Evolutionary conservation across 2,888 invertebrate genomes (phyloP).

Genomic region (Andricus quercusramuli): DNA sequence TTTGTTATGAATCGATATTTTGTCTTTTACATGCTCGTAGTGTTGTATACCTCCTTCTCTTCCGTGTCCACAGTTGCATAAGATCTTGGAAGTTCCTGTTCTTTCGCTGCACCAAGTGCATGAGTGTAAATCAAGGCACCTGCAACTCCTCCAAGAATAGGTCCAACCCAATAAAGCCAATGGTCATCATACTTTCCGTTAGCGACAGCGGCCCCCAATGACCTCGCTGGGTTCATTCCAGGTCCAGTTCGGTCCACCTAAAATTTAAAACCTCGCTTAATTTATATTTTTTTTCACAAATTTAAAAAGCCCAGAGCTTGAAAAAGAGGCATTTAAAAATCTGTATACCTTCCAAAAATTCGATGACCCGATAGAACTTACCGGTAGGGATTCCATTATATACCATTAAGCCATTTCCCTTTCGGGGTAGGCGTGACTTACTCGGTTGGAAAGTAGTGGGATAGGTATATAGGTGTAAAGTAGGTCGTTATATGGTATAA

Average conservation of each 20-base stretch:
- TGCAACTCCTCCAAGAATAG: conserved; percentile 88
- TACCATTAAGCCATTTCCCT: too few relatives aligned
- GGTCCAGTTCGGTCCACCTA: conserved; percentile 87
- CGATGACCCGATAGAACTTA: too few relatives aligned
- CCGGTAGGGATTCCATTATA: too few relatives aligned
- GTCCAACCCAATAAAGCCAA: conserved; percentile 97
- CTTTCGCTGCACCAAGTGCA: conserved; percentile 75
- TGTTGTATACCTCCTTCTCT: conserved; percentile 76
- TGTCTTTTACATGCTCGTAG: conserved; percentile 49
- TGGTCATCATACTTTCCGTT: conserved; percentile 87
- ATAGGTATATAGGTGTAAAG: too few relatives aligned
- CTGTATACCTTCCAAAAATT: too few relatives aligned
- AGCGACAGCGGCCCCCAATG: conserved; percentile 92
- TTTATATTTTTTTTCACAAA: background rate
- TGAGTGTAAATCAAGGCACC: conserved; percentile 88
- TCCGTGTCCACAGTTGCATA: conserved; percentile 77
- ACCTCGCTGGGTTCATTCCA: conserved; percentile 95
- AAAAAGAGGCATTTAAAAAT: too few relatives aligned
- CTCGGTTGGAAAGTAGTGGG: too few relatives aligned
- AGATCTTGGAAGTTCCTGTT: conserved; percentile 68
- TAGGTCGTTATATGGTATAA: too few relatives aligned
- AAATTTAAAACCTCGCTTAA: conserved; percentile 41
- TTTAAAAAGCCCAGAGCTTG: background rate
- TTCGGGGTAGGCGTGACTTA: too few relatives aligned
- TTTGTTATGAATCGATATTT: conserved; percentile 29